Conservation (phyloP, 2,113 vertebrate genomes). For the Potamarius usumacintae region DNA sequence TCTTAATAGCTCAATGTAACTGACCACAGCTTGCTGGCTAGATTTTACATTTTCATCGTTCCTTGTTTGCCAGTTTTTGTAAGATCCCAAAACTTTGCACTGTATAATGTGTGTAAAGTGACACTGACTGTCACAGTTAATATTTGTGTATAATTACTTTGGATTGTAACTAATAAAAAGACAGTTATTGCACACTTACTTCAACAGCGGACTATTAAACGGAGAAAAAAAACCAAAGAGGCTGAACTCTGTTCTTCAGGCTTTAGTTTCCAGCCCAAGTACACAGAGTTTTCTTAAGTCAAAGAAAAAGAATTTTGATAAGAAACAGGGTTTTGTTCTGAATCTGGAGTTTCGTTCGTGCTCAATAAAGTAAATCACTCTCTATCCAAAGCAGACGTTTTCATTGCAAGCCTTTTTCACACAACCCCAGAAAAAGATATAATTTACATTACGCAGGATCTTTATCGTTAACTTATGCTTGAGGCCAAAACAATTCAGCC, state of each 20-base stretch:
- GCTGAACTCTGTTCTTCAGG: slow-evolving; percentile 12
- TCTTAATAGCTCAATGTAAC: background rate
- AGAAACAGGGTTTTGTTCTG: slow-evolving; percentile 30
- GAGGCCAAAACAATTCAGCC: background rate
- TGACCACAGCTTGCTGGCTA: background rate
- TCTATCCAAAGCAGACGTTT: slow-evolving; percentile 16
- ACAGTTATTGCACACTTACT: background rate
- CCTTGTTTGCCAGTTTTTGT: background rate
- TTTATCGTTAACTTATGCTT: background rate
- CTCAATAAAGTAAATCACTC: slow-evolving; percentile 28
- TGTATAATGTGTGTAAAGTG: background rate
- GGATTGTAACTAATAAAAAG: background rate
- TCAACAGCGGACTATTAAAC: background rate
- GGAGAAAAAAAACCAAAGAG: background rate
- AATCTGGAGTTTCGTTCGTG: slow-evolving; percentile 27
- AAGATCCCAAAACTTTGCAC: background rate
- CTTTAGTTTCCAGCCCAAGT: slow-evolving; percentile 17
- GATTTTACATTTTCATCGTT: background rate
- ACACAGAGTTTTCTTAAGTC: slow-evolving; percentile 12
- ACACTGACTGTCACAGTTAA: background rate
- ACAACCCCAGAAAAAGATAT: background rate
- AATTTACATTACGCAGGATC: background rate
- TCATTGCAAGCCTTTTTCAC: background rate
- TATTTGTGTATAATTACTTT: background rate
- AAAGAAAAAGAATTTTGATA: slow-evolving; percentile 18